These are phyloP conservation scores for Pleuronectes platessa DNA, from an alignment of 2,113 vertebrate species.

Conservation along the genomic window DNA sequence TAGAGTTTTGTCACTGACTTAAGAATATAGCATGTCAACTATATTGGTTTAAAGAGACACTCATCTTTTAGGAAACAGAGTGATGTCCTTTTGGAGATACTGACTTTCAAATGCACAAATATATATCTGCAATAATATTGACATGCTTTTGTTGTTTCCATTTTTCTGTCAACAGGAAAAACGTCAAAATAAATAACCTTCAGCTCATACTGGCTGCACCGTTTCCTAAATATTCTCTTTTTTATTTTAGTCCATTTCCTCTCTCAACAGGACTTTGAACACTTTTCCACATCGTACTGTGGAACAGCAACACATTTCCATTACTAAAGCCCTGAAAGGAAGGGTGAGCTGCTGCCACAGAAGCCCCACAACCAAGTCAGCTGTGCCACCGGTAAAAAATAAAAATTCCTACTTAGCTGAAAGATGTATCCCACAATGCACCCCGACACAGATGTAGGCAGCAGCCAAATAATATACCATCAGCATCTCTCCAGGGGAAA, in stretches of 20 bases:
- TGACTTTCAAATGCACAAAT: too few species aligned
- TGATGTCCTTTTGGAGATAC: too few species aligned
- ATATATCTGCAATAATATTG: not conserved
- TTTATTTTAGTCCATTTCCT: not conserved
- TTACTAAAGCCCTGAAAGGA: not conserved
- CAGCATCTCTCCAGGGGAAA: constrained; percentile 40
- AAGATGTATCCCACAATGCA: constrained; percentile 40
- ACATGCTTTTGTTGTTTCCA: not conserved
- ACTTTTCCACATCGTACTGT: constrained; percentile 6
- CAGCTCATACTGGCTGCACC: not conserved
- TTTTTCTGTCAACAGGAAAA: not conserved
- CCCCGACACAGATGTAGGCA: constrained; percentile 49
- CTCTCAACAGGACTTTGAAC: constrained; percentile 7
- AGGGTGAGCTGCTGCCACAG: too few species aligned
- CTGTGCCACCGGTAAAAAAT: constrained; percentile 9
- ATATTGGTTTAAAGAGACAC: too few species aligned
- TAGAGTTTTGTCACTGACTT: too few species aligned
- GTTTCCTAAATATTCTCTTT: not conserved
- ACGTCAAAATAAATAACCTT: not conserved
- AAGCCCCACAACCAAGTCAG: not conserved
- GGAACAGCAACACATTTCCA: constrained; percentile 16
- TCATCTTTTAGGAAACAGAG: too few species aligned
- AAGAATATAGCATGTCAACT: too few species aligned
- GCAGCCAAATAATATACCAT: constrained; percentile 53
- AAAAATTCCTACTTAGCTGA: constrained; percentile 5